Evolutionary conservation across 2,113 vertebrate genomes (phyloP), one percentile per base, ranked within the genome.

Genomic region (Dermatemys mawii): DNA sequence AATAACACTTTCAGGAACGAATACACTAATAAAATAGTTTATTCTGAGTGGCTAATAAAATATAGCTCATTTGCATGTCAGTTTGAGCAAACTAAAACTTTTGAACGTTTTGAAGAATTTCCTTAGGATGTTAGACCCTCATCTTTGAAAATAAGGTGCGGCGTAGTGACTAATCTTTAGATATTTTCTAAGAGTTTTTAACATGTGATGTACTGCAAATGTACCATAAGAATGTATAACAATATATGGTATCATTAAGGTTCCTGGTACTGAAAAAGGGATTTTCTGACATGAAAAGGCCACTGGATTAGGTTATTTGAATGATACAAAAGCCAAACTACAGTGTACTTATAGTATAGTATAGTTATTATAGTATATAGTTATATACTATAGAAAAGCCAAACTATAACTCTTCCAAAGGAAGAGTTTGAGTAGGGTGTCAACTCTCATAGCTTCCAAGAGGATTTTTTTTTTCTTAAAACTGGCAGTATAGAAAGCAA

Each of bases 251-350:
- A 49, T 14, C 73, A 7, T 2, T 44, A 60, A 24, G 22, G 76
- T 46, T 78, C 53, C 53, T 55, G 6, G 14, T 38, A 29, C 12
- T 51, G 41, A 29, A 79, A 78, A 3, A 8, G 1, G 46, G 14
- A 21, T 70, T 51, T 19, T 44, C 4, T 22, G 5, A 10, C 63
- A 32, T 0, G 0, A 60, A 35, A 84, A 41, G 29, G 32, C 10
- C 7, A 9, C 26, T n/a, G 0, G 0, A 3, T 54, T 46, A 49
- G 49, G 75, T 13, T 90, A 35, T 81, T 57, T 48, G 49, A 51
- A 32, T 49, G 63, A 19, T n/a, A 26, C 2, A 46, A 78, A 81
- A 49, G 29, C 24, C 32, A 76, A 27, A 46, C 29, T 4, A 49
- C 19, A 11, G 29, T 26, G 29, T 83, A n/a, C n/a, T n/a, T n/a